Conservation (phyloP, 2,888 invertebrate genomes). For the Stenodera caucasica region DNA sequence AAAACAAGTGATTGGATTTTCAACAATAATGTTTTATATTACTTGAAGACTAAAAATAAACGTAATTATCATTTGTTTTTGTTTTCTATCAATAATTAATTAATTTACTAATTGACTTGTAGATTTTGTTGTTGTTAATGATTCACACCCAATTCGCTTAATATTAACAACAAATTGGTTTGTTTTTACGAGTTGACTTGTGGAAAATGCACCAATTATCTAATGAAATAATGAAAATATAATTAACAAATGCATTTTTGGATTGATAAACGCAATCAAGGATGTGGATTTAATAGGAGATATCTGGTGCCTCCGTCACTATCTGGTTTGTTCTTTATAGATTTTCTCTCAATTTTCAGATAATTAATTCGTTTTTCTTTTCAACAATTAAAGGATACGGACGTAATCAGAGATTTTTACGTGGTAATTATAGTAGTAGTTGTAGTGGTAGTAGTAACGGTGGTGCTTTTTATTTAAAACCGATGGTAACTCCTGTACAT, state of each 20-base stretch:
- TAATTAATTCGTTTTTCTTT: slow-evolving; percentile 1
- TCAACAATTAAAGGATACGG: slow-evolving; percentile 36
- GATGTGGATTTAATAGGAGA: slow-evolving; percentile 73
- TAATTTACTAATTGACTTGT: too few species aligned
- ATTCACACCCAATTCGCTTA: too few species aligned
- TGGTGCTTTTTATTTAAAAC: slow-evolving; percentile 54
- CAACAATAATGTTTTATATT: background rate
- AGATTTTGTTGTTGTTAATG: background rate
- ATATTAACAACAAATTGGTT: too few species aligned
- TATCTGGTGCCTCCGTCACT: slow-evolving; percentile 70
- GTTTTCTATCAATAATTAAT: too few species aligned
- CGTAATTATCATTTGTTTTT: background rate
- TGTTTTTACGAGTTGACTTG: too few species aligned
- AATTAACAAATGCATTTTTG: slow-evolving; percentile 75
- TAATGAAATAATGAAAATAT: background rate
- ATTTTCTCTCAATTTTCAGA: slow-evolving; percentile 6
- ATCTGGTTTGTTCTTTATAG: slow-evolving; percentile 52
- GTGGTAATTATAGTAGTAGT: slow-evolving; percentile 18
- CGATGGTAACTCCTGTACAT: slow-evolving; percentile 73
- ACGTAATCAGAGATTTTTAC: slow-evolving; percentile 41
- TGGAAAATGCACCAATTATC: background rate
- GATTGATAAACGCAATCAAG: slow-evolving; percentile 81
- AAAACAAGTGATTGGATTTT: background rate
- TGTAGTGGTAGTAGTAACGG: background rate
- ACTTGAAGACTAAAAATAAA: background rate